These are phyloP conservation scores for Carcina quercana DNA, from an alignment of 2,888 invertebrate genomes.

Conservation along the genomic window DNA sequence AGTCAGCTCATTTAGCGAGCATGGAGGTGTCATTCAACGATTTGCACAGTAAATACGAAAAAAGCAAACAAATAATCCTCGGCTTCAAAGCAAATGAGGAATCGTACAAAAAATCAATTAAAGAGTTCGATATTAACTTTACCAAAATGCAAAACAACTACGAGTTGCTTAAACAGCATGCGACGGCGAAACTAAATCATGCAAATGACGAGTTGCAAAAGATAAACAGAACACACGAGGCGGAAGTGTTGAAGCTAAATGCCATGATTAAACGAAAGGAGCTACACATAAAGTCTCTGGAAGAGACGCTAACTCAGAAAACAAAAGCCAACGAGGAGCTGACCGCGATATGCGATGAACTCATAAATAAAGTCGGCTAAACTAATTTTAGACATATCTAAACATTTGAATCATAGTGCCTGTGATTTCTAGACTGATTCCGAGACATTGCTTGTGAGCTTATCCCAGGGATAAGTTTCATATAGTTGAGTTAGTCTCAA, in stretches of 20 bases:
- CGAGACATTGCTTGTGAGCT: conserved; percentile 44
- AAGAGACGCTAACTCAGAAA: conserved; percentile 90
- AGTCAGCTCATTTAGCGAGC: conserved; percentile 75
- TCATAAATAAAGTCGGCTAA: conserved; percentile 79
- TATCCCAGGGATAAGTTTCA: conserved; percentile 51
- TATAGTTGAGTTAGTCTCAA: conserved; percentile 39
- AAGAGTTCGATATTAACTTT: conserved; percentile 80
- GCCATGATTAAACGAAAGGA: conserved; percentile 92
- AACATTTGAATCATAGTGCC: conserved; percentile 31
- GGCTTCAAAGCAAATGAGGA: conserved; percentile 78
- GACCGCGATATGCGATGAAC: conserved; percentile 94
- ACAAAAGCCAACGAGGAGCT: conserved; percentile 91
- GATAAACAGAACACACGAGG: conserved; percentile 81
- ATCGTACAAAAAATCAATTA: conserved; percentile 77
- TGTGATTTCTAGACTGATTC: conserved; percentile 38
- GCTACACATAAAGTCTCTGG: conserved; percentile 86
- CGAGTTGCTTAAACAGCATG: conserved; percentile 89
- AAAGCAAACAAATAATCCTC: conserved; percentile 75
- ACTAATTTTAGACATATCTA: conserved; percentile 25
- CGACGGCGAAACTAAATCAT: conserved; percentile 86
- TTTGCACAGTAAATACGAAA: conserved; percentile 78
- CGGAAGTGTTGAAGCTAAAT: conserved; percentile 88
- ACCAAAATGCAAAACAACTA: conserved; percentile 87
- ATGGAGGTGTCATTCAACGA: conserved; percentile 78
- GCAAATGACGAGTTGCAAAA: conserved; percentile 87